phyloP scores from a whole-genome alignment of 2,113 vertebrate species.

The Gopherus evgoodei region DNA sequence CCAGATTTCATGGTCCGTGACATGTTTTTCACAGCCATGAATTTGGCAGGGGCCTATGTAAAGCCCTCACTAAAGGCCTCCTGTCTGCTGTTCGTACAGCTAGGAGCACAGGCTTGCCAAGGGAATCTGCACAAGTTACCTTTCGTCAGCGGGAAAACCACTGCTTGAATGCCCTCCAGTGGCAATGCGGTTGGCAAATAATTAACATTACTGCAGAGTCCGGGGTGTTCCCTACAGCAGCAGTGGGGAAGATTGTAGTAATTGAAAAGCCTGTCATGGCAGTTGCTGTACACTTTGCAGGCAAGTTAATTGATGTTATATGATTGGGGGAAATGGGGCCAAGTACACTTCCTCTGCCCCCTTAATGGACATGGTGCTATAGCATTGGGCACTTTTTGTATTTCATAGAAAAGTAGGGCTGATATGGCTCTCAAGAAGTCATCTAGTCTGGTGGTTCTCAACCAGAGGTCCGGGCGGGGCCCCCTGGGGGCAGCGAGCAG shows the following conservation, averaged over 20 bases:
- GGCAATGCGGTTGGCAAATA: neutral
- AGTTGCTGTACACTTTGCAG: neutral
- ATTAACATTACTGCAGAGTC: neutral
- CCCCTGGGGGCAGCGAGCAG: too few relatives aligned
- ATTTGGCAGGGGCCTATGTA: too few relatives aligned
- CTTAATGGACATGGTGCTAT: neutral
- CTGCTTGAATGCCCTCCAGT: neutral
- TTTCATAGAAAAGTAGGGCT: neutral
- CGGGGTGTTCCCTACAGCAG: neutral
- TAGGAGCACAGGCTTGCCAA: neutral
- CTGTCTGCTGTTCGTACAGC: too few relatives aligned
- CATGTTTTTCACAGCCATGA: too few relatives aligned
- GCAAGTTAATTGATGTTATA: neutral
- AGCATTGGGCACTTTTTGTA: neutral
- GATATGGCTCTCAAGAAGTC: too few relatives aligned
- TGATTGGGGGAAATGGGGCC: neutral
- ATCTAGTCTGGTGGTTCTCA: too few relatives aligned
- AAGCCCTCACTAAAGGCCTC: neutral
- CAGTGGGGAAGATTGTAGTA: neutral
- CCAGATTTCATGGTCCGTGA: too few relatives aligned
- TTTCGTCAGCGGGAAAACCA: neutral
- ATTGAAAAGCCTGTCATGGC: neutral
- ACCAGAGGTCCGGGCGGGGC: too few relatives aligned
- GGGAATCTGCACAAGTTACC: neutral
- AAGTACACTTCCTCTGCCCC: neutral